Base-by-base conservation (phyloP, 2,113 vertebrate genomes). In the Gadus chalcogrammus region DNA sequence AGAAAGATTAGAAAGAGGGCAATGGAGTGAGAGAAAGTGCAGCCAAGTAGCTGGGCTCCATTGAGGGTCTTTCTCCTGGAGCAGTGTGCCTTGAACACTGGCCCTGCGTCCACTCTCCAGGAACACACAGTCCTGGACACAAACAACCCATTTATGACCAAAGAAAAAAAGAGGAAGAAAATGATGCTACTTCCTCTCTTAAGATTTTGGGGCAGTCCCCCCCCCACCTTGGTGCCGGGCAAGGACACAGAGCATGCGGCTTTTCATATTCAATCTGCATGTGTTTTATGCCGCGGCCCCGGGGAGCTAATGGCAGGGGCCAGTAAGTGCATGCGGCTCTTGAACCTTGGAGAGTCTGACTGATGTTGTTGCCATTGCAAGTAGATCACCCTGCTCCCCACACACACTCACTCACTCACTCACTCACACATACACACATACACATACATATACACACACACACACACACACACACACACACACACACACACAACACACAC, bases 291-390 rank as follows among this genome's bases (percentile, higher is more conserved):
- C 42, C 42, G 2, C 3, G 8, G 42, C 13, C 42, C 42, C 42
- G 2, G 42, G 42, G 9, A 18, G 55, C 35, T 62, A 65, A 65
- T 61, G 64, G 63, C 52, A n/a, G 12, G 48, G 13, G 11, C 15
- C 9, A 18, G 63, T 67, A 69, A 70, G 68, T 56, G 69, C 28
- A 38, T 42, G 48, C 28, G 9, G 8, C 24, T 64, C 31, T 76
- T 61, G 55, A 53, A 12, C 27, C 20, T 53, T 53, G 35, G 65
- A 62, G 65, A n/a, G 5, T 59, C 52, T 22, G 70, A 65, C 61
- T 65, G 38, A 48, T 17, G 42, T n/a, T 35, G 18, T 28, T 64
- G 62, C 42, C 42, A 48, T 48, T 13, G 8, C 42, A 48, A 48
- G 42, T 12, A 48, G 42, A 48, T 48, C 42, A 48, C 42, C 42